A percentile compares a stretch with the other conserved stretches of the same genome.
These are phyloP conservation scores for Rhipidura dahli DNA, from an alignment of 2,113 vertebrate species.

Conservation along the genomic window DNA sequence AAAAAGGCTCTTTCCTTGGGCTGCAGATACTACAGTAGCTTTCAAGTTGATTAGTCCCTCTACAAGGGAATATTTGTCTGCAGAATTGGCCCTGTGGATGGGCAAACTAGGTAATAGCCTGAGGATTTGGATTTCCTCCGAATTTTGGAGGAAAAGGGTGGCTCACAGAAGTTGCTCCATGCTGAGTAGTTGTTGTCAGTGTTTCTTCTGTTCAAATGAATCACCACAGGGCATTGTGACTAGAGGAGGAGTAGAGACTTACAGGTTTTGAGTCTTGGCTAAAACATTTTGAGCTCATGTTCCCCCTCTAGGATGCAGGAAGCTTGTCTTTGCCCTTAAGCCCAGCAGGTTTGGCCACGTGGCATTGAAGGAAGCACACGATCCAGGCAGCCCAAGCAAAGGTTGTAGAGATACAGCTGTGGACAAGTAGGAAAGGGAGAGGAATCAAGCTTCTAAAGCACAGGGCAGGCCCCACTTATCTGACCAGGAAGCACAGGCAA, in stretches of 20 bases:
- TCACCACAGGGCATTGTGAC: background rate
- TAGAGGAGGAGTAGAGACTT: background rate
- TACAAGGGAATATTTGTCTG: background rate
- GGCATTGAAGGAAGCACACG: rapidly evolving
- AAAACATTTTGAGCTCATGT: background rate
- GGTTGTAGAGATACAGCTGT: rapidly evolving
- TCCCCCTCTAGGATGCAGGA: background rate
- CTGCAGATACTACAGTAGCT: background rate
- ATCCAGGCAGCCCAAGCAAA: background rate
- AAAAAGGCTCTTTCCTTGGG: background rate
- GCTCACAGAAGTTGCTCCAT: rapidly evolving
- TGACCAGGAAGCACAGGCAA: background rate
- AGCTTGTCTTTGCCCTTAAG: background rate
- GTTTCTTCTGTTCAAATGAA: background rate
- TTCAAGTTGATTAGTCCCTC: background rate
- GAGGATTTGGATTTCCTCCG: no score
- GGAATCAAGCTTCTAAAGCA: background rate
- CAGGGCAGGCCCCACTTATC: background rate
- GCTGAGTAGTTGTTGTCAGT: background rate
- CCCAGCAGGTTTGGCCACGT: background rate
- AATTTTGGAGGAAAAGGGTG: background rate
- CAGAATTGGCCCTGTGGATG: background rate
- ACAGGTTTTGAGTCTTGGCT: background rate
- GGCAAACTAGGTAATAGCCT: background rate
- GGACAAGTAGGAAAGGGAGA: background rate